Base-by-base conservation (phyloP, 2,113 vertebrate species). In the Ophthalmolycus amberensis region DNA sequence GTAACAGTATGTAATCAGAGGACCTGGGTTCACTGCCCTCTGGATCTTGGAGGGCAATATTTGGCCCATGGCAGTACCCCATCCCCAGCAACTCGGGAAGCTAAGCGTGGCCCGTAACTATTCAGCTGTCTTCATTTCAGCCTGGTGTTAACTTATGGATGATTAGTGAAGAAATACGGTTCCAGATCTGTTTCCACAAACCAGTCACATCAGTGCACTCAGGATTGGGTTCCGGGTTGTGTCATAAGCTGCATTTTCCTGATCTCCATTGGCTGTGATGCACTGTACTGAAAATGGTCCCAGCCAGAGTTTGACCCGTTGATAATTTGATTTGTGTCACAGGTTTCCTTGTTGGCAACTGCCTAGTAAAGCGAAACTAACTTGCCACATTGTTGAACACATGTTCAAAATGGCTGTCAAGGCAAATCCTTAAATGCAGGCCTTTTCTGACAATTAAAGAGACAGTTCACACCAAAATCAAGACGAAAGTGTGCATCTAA, bases 91-190 rank as follows among this genome's bases (percentile, higher is more conserved):
- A n/a, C 34, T 20, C 9, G 9, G 29, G 54, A 20, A 32, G 22
- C 22, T 62, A 15, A 62, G 22, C 40, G 8, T 42, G n/a, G 16
- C 12, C 52, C 66, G 15, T 3, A 29, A 1, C 1, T 42, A 4
- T 18, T 56, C 22, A 34, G 2, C 37, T 60, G 12, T 58, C 29
- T 69, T 20, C 4, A 42, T 59, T 63, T 59, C 62, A 69, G 29
- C 40, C 48, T 16, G 25, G 15, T 52, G 52, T 86, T 75, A 14
- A 71, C 76, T 62, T 76, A 79, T 12, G 29, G 71, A 20, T n/a
- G 7, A 44, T 44, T 16, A 8, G 27, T 48, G 18, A 27, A 75
- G 15, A 20, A 62, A 44, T 25, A n/a, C 8, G 7, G 8, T 52
- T 2, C 12, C n/a, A 62, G 27, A 68, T 68, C 27, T 11, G 1